Conservation (phyloP, 2,888 invertebrate genomes). For the Oscheius sp. region DNA sequence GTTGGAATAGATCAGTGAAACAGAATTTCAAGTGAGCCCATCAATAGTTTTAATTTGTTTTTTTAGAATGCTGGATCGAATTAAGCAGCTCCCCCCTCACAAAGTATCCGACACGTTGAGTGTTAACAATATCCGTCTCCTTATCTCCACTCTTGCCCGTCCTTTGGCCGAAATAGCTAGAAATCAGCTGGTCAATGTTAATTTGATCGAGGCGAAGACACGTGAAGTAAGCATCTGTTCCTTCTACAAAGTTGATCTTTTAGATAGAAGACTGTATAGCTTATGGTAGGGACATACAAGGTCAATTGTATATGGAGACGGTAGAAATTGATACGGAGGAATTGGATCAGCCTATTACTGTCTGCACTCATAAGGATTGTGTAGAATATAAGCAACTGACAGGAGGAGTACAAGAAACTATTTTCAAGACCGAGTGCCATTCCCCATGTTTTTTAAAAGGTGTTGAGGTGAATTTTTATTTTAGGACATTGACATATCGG, state of each 20-base stretch:
- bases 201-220: conserved; percentile 9
- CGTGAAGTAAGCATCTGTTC: background rate
- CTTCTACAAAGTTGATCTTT: too few species aligned
- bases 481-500: too few species aligned
- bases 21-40: background rate
- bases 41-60: background rate
- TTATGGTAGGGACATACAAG: background rate
- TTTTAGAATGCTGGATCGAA: conserved; percentile 12
- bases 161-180: conserved; percentile 24
- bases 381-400: conserved; percentile 1
- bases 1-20: background rate
- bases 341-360: conserved; percentile 14
- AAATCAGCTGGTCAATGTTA: conserved; percentile 14
- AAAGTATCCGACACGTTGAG: conserved; percentile 18
- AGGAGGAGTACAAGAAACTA: background rate
- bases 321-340: conserved; percentile 18
- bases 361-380: conserved; percentile 11
- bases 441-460: background rate
- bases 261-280: background rate
- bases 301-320: conserved; percentile 4
- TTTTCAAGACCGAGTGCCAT: background rate
- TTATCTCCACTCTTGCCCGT: conserved; percentile 3
- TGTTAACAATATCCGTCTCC: conserved; percentile 5
- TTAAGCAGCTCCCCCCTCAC: background rate
- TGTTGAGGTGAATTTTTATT: background rate